A percentile compares a stretch with the other conserved stretches of the same genome.
Conservation (phyloP, 2,797 vertebrate species). For the Cuniculus paca region DNA sequence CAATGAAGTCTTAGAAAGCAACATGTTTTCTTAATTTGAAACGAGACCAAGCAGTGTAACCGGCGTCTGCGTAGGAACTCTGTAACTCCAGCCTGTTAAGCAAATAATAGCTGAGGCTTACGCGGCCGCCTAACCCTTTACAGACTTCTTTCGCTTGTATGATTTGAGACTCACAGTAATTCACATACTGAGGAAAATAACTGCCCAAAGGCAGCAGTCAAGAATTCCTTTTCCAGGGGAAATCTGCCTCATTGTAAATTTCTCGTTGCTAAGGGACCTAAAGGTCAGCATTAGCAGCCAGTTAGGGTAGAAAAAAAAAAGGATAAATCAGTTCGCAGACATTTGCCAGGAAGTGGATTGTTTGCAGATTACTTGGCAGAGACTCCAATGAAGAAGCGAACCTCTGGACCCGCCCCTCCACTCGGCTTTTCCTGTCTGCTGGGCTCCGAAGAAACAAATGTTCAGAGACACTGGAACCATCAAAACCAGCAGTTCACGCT, state of each 20-base stretch:
- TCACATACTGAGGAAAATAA: conserved; percentile 48
- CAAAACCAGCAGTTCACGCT: conserved; percentile 8
- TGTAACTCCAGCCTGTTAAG: neutral
- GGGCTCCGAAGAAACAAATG: conserved; percentile 31
- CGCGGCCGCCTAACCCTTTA: neutral
- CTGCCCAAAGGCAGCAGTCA: neutral
- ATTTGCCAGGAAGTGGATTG: conserved; percentile 62
- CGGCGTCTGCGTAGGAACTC: neutral
- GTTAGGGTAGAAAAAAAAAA: neutral
- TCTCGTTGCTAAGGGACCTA: conserved; percentile 49
- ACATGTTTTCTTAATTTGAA: conserved; percentile 9
- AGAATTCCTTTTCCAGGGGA: conserved; percentile 51
- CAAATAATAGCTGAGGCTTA: neutral
- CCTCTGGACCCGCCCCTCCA: neutral
- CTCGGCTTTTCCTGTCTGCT: conserved; percentile 41
- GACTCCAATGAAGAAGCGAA: conserved; percentile 21
- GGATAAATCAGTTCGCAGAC: conserved; percentile 44
- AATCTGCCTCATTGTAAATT: conserved; percentile 47
- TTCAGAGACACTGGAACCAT: conserved; percentile 49
- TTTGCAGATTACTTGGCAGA: conserved; percentile 70
- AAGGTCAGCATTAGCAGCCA: conserved; percentile 49
- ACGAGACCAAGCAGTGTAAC: neutral
- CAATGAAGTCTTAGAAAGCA: conserved; percentile 10
- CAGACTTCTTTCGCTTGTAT: neutral
- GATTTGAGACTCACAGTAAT: neutral